phyloP scores from a whole-genome alignment of 2,113 vertebrate genomes.

The Vicugna pacos region DNA sequence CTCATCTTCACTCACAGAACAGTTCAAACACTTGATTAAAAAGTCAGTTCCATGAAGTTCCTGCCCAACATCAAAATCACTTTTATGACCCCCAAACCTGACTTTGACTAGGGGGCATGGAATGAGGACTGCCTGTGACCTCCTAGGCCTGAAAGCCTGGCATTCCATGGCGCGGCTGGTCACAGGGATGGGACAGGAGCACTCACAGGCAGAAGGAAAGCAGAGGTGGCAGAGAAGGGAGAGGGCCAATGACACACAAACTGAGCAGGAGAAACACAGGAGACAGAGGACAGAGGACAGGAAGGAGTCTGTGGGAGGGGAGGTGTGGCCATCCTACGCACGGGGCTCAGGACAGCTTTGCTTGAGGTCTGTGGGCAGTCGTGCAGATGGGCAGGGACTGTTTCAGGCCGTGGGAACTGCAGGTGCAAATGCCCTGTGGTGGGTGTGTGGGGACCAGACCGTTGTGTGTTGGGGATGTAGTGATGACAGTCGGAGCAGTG shows the following conservation, averaged over 20 bases:
- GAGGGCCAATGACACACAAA: too few species aligned
- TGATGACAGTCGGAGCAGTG: background rate
- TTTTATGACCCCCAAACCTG: background rate
- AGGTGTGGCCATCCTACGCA: fast-evolving
- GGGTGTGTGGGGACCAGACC: background rate
- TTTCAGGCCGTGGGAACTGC: background rate
- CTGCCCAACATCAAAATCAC: background rate
- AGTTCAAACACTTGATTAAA: background rate
- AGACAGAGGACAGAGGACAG: background rate
- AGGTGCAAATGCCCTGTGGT: background rate
- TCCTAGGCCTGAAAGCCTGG: background rate
- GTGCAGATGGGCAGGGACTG: background rate
- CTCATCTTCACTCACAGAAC: slow-evolving; percentile 38
- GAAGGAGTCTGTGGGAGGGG: background rate
- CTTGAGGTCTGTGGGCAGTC: fast-evolving
- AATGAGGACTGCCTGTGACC: fast-evolving
- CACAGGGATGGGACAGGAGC: background rate
- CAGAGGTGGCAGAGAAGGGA: too few species aligned
- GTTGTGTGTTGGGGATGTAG: fast-evolving
- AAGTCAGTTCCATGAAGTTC: background rate
- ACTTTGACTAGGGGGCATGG: background rate
- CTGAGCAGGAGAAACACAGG: fast-evolving
- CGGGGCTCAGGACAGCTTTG: background rate
- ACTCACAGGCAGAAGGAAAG: background rate
- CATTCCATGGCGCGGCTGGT: fast-evolving